Evolutionary conservation across 2,888 invertebrate species (phyloP), one percentile per base, ranked within the genome.

Genomic region (Endomychus coccineus): DNA sequence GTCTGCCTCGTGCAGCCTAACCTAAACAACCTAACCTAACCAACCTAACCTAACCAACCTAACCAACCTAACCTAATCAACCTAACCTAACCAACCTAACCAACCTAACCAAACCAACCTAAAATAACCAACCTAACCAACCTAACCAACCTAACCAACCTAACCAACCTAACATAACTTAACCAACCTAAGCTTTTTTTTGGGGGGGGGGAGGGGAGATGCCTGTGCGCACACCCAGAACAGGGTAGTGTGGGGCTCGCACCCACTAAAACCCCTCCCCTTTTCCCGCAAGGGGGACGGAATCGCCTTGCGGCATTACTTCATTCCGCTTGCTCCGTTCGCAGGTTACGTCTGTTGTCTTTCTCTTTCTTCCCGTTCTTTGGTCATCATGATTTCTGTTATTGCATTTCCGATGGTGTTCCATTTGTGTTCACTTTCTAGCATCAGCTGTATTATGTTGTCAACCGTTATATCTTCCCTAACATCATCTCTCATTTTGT

Each of bases 401-500:
- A n/a, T n/a, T n/a, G n/a, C n/a, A n/a, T n/a, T n/a, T n/a, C n/a
- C n/a, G n/a, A n/a, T n/a, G n/a, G n/a, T n/a, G n/a, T 4, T 27
- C 27, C 27, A 27, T 2, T 27, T 7, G 3, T n/a, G 14, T 2
- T 2, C 3, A 27, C 2, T n/a, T n/a, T n/a, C n/a, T n/a, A n/a
- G n/a, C n/a, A n/a, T n/a, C n/a, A n/a, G n/a, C n/a, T n/a, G n/a
- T n/a, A n/a, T n/a, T n/a, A n/a, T 7, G 9, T 11, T 11, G 2
- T 12, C 3, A 10, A n/a, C n/a, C n/a, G n/a, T n/a, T n/a, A n/a
- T n/a, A n/a, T n/a, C n/a, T n/a, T n/a, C n/a, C 37, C 30, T 32
- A 12, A 30, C 23, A 15, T 37, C 17, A 2, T 19, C 24, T 2
- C 32, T 32, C 11, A 37, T 19, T 4, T 11, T 13, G n/a, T 15